A percentile compares a stretch with the other conserved stretches of the same genome.
These are phyloP conservation scores for Galagoides demidoff DNA, from an alignment of 2,797 vertebrate genomes.

Conservation along the genomic window DNA sequence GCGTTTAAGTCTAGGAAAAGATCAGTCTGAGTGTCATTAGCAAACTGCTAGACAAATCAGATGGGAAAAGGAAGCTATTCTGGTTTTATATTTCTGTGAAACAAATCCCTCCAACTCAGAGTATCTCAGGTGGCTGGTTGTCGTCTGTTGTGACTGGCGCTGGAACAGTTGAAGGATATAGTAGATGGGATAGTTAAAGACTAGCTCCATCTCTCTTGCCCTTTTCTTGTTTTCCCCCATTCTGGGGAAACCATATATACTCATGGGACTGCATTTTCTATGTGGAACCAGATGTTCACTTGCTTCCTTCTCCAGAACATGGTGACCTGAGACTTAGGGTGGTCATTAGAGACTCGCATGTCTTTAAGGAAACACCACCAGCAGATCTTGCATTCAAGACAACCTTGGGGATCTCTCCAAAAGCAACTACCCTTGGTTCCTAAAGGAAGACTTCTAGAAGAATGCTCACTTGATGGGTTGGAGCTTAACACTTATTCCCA, in stretches of 20 bases:
- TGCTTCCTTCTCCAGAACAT: background rate
- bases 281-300: background rate
- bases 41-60: background rate
- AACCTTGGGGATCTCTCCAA: background rate
- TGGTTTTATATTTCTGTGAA: background rate
- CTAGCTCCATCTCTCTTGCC: background rate
- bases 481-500: background rate
- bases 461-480: background rate
- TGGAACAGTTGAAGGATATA: background rate
- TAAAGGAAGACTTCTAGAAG: background rate
- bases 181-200: background rate
- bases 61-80: background rate
- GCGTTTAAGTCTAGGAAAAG: background rate
- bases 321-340: background rate
- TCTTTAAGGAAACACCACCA: background rate
- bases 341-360: background rate
- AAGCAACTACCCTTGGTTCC: background rate
- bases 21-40: background rate
- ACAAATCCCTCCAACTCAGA: background rate
- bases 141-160: background rate
- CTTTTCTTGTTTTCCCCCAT: accelerated
- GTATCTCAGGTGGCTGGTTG: background rate
- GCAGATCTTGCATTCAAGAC: background rate
- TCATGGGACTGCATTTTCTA: background rate
- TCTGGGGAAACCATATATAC: background rate